Evolutionary conservation across 2,113 vertebrate species (phyloP).

Genomic region (Ptyas mucosa): DNA sequence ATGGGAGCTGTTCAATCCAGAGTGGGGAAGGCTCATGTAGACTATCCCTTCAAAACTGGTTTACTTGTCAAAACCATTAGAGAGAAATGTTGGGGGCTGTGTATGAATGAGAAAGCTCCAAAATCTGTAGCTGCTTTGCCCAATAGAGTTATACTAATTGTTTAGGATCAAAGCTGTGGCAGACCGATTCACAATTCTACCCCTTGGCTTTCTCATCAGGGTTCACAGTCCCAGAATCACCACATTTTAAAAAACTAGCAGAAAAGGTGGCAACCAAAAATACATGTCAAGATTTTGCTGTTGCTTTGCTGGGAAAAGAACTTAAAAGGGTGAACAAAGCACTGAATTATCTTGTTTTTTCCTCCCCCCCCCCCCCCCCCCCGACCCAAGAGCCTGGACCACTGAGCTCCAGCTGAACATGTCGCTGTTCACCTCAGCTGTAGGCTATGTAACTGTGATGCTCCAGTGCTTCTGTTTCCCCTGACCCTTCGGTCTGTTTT

Average conservation of each 20-base stretch:
- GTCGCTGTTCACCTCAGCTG: not conserved
- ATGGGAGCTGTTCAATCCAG: not conserved
- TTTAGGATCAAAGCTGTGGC: not conserved
- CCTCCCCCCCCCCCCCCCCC: not conserved
- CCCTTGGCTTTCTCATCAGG: not conserved
- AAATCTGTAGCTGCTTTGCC: not conserved
- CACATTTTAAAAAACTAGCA: not conserved
- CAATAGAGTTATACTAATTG: not conserved
- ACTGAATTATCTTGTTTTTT: not conserved
- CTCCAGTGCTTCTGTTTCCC: not conserved
- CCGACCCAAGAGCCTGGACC: not conserved
- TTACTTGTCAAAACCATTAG: not conserved
- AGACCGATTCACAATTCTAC: not conserved
- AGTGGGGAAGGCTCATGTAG: not conserved
- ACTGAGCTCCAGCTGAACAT: not conserved
- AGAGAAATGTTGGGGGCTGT: not conserved
- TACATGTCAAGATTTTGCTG: not conserved
- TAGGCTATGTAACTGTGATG: not conserved
- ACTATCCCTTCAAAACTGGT: not conserved
- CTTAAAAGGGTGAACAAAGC: not conserved
- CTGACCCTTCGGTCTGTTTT: not conserved
- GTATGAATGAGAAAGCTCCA: not conserved
- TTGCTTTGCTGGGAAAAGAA: not conserved
- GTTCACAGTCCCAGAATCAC: too few relatives aligned
- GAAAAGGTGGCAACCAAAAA: not conserved